Base-by-base conservation (phyloP, 2,888 invertebrate genomes). In the Drosophila imparisetae region DNA sequence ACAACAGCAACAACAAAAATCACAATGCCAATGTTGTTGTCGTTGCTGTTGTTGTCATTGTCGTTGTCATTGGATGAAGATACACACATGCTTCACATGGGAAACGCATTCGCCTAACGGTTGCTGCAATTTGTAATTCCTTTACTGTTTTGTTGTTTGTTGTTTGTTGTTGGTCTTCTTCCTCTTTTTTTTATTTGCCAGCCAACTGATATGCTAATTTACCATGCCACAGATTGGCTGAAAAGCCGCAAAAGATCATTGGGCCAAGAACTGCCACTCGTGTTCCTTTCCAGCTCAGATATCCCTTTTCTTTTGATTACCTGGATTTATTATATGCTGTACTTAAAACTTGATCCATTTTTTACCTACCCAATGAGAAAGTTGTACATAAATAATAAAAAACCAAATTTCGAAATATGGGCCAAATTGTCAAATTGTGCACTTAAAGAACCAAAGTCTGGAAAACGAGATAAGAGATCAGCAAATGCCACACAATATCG, bases 91-190 rank as follows among this genome's bases (percentile, higher is more conserved):
- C 63, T 62, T 29, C 27, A 63, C 27, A 63, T 71, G 75, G 75
- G 32, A 66, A 72, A 40, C 30, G 24, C 52, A 59, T 55, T 53
- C 67, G 50, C 21, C 71, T 78, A 79, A 79, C 79, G 78, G 79
- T 76, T 67, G 67, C 67, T 59, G 75, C 66, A 80, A 74, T 79
- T 75, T 75, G 75, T 78, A 77, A 66, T 61, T 77, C 74, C 45
- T 30, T 57, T 54, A 15, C 18, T 48, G 61, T 48, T 63, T 63
- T 63, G 42, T 45, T 62, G 65, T 42, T 42, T 4, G 45, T 15
- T 45, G 45, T 21, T 45, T 11, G 42, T 42, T 21, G 18, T 45
- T 13, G 34, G 34, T 13, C 10, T 36, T n/a, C 40, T 24, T 53
- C 34, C 4, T 10, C 2, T 11, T 13, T 4, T 30, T 2, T 40